A percentile compares a stretch with the other conserved stretches of the same genome.
Conservation (phyloP, 2,113 vertebrate genomes). For the Marmota flaviventris region DNA sequence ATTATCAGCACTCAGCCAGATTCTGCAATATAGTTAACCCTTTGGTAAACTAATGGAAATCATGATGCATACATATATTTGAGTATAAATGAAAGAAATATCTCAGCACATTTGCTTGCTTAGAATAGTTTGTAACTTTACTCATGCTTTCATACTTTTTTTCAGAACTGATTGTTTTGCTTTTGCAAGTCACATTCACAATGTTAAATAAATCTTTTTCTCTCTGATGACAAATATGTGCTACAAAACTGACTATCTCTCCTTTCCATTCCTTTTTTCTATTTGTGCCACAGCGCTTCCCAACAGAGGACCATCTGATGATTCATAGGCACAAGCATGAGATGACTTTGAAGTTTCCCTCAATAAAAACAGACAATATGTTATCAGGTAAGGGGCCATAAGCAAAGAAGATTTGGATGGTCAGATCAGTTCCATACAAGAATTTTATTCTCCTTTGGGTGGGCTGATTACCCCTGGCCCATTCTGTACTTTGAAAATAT, state of each 20-base stretch:
- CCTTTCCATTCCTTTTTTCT: conserved; percentile 56
- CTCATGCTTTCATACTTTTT: conserved; percentile 49
- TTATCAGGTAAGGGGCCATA: conserved; percentile 95
- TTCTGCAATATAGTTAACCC: neutral
- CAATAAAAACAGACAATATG: conserved; percentile 99
- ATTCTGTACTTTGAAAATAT: conserved; percentile 67
- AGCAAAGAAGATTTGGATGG: conserved; percentile 66
- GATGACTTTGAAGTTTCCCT: conserved; percentile 99
- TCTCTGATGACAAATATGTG: conserved; percentile 82
- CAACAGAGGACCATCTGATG: conserved; percentile 99
- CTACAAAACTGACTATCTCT: conserved; percentile 85
- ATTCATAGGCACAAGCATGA: conserved; percentile 99
- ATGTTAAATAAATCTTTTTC: conserved; percentile 75
- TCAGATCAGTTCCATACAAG: neutral
- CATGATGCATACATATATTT: neutral
- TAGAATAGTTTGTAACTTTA: conserved; percentile 50
- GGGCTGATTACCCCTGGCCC: conserved; percentile 71
- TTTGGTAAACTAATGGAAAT: neutral
- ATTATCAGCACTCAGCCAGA: conserved; percentile 65
- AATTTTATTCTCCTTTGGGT: conserved; percentile 60
- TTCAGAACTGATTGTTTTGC: conserved; percentile 71
- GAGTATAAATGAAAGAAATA: conserved; percentile 36
- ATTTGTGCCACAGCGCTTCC: conserved; percentile 94
- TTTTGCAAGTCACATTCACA: conserved; percentile 75
- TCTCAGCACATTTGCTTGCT: neutral